Conservation (phyloP, 2,888 invertebrate species). For the Cactoblastis cactorum region DNA sequence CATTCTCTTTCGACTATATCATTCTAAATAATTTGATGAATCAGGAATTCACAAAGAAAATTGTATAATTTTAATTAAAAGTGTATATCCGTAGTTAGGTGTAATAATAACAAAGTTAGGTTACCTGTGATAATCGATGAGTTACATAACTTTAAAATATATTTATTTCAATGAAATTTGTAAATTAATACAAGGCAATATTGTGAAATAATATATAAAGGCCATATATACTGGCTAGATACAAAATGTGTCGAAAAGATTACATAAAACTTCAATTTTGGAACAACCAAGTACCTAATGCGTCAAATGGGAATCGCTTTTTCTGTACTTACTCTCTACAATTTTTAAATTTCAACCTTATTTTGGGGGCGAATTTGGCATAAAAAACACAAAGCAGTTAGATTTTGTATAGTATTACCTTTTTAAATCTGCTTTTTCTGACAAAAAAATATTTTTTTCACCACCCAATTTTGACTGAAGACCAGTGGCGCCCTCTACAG, state of each 20-base stretch:
- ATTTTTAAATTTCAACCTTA: background rate
- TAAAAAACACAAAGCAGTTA: conserved; percentile 11
- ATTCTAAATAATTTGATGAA: no score
- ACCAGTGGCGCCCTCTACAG: conserved; percentile 32
- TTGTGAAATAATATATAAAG: background rate
- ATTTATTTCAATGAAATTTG: background rate
- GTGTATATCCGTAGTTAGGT: background rate
- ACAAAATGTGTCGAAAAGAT: conserved; percentile 16
- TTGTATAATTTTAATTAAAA: background rate
- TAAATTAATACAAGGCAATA: background rate
- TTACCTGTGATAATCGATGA: conserved; percentile 42
- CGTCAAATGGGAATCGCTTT: conserved; percentile 2
- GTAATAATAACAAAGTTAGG: conserved; percentile 26
- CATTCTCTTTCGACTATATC: no score
- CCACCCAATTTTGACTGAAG: conserved; percentile 31
- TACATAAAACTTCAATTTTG: conserved; percentile 18
- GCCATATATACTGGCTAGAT: background rate
- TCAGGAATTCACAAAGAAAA: background rate
- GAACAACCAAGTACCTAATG: conserved; percentile 17
- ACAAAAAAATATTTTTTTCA: conserved; percentile 27
- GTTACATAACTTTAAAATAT: conserved; percentile 52
- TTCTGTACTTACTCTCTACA: background rate
- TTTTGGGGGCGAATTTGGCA: background rate
- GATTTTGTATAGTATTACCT: conserved; percentile 31
- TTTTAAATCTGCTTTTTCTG: conserved; percentile 28